Conservation (phyloP, 1,140 invertebrate genomes). For the Pentalonia nigronervosa region DNA sequence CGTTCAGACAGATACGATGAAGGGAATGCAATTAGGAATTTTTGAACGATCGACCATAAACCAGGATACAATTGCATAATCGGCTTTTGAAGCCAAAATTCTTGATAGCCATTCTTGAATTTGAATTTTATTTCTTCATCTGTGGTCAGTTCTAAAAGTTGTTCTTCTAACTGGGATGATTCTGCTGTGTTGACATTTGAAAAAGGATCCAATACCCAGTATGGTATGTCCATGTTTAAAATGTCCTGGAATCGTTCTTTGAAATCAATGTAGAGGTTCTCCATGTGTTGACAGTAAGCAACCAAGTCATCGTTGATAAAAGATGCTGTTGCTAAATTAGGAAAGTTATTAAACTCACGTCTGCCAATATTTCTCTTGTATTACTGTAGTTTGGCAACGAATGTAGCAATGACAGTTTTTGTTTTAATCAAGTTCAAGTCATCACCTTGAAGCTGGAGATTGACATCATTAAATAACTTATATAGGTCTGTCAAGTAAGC, state of each 20-base stretch:
- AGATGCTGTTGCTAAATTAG: neutral
- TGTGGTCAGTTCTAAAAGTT: neutral
- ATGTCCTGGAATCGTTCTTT: conserved; percentile 12
- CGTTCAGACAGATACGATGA: conserved; percentile 55
- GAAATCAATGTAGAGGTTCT: neutral
- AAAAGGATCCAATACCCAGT: neutral
- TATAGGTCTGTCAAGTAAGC: too few species aligned
- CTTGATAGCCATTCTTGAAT: conserved; percentile 2
- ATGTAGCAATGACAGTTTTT: too few species aligned
- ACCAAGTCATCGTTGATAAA: neutral
- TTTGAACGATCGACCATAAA: conserved; percentile 45
- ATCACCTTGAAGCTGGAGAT: too few species aligned
- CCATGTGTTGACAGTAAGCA: neutral
- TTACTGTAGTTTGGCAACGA: neutral
- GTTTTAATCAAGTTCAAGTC: too few species aligned
- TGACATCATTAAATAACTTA: too few species aligned
- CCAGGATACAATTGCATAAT: conserved; percentile 5
- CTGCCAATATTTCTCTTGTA: neutral
- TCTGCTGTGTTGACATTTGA: neutral
- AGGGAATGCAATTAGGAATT: conserved; percentile 43
- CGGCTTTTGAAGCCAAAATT: neutral
- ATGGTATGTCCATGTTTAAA: conserved; percentile 14
- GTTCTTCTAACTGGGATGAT: conserved; percentile 7
- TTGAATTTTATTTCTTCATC: neutral
- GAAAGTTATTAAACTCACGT: conserved; percentile 9